phyloP scores from a whole-genome alignment of 2,113 vertebrate species.

The Emydocephalus ijimae region DNA sequence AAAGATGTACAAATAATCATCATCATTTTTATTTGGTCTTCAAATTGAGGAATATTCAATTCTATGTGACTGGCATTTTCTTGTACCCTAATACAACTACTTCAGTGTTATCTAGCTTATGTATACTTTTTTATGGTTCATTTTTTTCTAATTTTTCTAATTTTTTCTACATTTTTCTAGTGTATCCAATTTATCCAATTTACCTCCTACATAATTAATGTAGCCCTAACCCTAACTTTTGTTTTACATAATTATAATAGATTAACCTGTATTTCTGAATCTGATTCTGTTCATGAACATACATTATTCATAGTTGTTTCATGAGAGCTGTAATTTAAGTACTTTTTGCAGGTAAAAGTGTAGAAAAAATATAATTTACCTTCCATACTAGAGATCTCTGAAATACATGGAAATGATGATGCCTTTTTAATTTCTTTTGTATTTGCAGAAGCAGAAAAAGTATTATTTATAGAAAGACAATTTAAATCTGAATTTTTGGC shows the following conservation, averaged over 20 bases:
- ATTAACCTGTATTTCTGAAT: slow-evolving; percentile 3
- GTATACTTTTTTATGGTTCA: slow-evolving; percentile 21
- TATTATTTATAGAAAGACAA: slow-evolving; percentile 55
- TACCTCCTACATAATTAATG: not conserved
- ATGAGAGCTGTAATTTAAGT: slow-evolving; percentile 12
- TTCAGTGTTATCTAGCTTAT: slow-evolving; percentile 5
- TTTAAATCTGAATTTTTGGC: slow-evolving; percentile 61
- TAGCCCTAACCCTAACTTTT: not conserved
- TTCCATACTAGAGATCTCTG: slow-evolving; percentile 72
- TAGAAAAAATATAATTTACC: slow-evolving; percentile 71
- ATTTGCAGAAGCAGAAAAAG: slow-evolving; percentile 61
- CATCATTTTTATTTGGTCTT: slow-evolving; percentile 7
- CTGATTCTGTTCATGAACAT: slow-evolving; percentile 10
- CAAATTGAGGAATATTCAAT: not conserved
- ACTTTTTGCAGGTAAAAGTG: slow-evolving; percentile 40
- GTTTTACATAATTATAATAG: slow-evolving; percentile 1
- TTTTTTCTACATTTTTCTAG: no score
- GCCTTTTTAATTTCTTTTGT: slow-evolving; percentile 69
- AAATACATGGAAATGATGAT: slow-evolving; percentile 71
- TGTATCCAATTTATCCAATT: not conserved
- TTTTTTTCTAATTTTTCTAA: slow-evolving; percentile 7
- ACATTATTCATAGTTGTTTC: slow-evolving; percentile 23
- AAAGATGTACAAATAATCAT: not conserved
- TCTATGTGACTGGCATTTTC: slow-evolving; percentile 1
- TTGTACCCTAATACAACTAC: not conserved